Conservation (phyloP, 2,113 vertebrate genomes). For the Aptenodytes patagonicus region DNA sequence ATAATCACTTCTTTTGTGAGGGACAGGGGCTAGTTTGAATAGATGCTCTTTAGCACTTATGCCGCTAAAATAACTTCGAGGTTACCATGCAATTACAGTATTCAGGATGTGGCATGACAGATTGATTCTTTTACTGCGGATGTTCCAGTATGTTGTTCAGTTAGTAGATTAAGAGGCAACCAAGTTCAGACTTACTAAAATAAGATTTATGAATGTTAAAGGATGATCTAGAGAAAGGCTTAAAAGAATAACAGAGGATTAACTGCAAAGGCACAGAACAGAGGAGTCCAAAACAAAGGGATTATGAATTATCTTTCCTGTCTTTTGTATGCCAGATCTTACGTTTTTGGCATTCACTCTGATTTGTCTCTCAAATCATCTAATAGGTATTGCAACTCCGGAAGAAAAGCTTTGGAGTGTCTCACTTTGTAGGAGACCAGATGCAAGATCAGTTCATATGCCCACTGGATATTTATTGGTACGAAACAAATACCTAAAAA, state of each 20-base stretch:
- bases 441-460: background rate
- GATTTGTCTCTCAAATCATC: background rate
- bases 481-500: background rate
- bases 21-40: background rate
- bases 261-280: background rate
- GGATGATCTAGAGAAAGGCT: background rate
- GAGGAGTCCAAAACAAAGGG: background rate
- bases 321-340: background rate
- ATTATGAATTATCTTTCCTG: background rate
- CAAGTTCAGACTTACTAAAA: background rate
- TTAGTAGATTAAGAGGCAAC: background rate
- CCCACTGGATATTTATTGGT: background rate
- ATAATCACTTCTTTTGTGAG: background rate
- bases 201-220: background rate
- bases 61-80: background rate
- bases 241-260: background rate
- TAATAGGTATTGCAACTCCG: background rate
- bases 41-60: background rate
- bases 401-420: background rate
- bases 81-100: background rate
- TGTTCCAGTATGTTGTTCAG: background rate
- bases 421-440: background rate
- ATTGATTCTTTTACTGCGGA: background rate
- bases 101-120: constrained; percentile 2
- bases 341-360: background rate